Conservation (phyloP, 2,888 invertebrate genomes). For the Petrophora chlorosata region DNA sequence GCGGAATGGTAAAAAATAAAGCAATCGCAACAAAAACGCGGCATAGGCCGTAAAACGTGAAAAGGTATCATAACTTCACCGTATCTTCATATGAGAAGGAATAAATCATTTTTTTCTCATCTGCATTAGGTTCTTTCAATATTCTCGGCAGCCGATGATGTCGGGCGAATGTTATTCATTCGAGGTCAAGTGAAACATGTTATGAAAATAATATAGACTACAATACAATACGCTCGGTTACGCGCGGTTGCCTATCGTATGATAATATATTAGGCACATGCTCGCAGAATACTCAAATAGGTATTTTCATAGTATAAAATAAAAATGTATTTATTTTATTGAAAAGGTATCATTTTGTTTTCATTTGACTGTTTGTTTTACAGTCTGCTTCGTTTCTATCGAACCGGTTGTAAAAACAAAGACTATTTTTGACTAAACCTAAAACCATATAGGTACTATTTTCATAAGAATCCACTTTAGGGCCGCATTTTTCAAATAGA, state of each 20-base stretch:
- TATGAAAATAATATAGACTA: constrained; percentile 21
- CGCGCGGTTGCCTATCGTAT: constrained; percentile 13
- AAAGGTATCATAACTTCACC: constrained; percentile 30
- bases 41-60: constrained; percentile 21
- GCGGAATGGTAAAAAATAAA: constrained; percentile 26
- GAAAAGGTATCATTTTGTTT: too few species aligned
- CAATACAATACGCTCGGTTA: not conserved
- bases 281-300: constrained; percentile 11
- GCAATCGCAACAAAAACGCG: constrained; percentile 32
- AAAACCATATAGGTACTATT: too few species aligned
- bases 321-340: too few species aligned
- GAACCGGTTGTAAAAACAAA: too few species aligned
- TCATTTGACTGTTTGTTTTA: too few species aligned
- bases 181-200: constrained; percentile 31
- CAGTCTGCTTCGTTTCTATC: too few species aligned
- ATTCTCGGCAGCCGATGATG: constrained; percentile 28
- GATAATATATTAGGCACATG: constrained; percentile 13
- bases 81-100: constrained; percentile 19
- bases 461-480: too few species aligned
- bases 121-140: constrained; percentile 35
- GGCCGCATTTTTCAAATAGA: too few species aligned
- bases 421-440: too few species aligned
- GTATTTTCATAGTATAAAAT: not conserved
- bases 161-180: constrained; percentile 36
- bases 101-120: constrained; percentile 31